Conservation (phyloP, 2,797 vertebrate species). For the Sebastes taczanowskii region DNA sequence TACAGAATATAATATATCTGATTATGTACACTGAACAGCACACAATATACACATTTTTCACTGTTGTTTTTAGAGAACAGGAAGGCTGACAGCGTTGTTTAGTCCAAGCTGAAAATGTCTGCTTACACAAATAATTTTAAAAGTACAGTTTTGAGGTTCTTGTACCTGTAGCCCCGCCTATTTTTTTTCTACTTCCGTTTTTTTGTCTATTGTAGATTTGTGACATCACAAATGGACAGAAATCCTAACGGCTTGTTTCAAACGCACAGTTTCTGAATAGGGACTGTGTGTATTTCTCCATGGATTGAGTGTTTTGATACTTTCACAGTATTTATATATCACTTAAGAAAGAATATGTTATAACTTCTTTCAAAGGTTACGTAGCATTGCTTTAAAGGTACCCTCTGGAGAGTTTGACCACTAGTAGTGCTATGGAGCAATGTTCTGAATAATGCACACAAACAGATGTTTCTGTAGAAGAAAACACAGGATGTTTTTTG, state of each 20-base stretch:
- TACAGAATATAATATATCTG: slow-evolving; percentile 25
- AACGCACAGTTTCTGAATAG: too few species aligned
- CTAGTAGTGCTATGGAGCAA: not conserved
- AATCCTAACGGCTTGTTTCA: too few species aligned
- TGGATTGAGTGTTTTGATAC: too few species aligned
- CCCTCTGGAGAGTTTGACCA: not conserved
- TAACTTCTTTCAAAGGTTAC: not conserved
- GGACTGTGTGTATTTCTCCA: too few species aligned
- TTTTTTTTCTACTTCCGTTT: too few species aligned
- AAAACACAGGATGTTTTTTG: not conserved
- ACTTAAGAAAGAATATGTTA: not conserved
- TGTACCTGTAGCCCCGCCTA: not conserved
- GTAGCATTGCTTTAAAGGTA: not conserved
- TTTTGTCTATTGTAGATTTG: too few species aligned
- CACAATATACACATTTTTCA: not conserved
- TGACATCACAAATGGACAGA: too few species aligned
- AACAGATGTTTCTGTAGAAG: too few species aligned
- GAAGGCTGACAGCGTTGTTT: not conserved
- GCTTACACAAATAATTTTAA: not conserved
- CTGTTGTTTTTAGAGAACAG: not conserved
- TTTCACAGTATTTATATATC: too few species aligned
- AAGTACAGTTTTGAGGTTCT: not conserved
- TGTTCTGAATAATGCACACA: not conserved
- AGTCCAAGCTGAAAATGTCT: not conserved
- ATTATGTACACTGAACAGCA: slow-evolving; percentile 21